Conservation (phyloP, 1,140 invertebrate species). For the Triops longicaudatus region DNA sequence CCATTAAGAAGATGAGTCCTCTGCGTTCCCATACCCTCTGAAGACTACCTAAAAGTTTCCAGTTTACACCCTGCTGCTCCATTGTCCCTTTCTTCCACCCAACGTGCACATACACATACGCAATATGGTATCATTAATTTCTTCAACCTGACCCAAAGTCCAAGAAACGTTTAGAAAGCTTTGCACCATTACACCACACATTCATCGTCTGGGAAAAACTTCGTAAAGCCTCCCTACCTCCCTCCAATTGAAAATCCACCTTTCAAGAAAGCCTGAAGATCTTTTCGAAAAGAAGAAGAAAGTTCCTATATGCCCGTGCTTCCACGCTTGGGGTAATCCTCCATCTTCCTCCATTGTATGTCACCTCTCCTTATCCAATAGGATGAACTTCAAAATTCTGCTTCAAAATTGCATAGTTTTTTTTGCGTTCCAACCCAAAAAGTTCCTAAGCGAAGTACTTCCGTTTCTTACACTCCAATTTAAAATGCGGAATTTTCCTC, state of each 20-base stretch:
- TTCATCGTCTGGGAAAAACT: neutral
- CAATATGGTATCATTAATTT: slow-evolving; percentile 9
- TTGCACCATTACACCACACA: neutral
- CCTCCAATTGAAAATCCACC: neutral
- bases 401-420: too few species aligned
- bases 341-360: neutral
- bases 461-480: too few species aligned
- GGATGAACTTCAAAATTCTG: too few species aligned
- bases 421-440: too few species aligned
- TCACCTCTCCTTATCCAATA: neutral
- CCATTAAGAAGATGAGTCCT: neutral
- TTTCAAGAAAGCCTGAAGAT: slow-evolving; percentile 3
- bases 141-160: slow-evolving; percentile 11
- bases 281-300: neutral
- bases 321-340: neutral
- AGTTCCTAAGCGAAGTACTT: too few species aligned
- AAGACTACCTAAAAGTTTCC: neutral
- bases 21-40: neutral
- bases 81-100: neutral
- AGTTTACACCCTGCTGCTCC: slow-evolving; percentile 14
- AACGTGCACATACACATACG: neutral
- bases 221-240: neutral
- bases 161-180: neutral
- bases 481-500: too few species aligned
- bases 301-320: slow-evolving; percentile 14